Conservation (phyloP, 2,797 vertebrate species). For the Scleropages formosus region DNA sequence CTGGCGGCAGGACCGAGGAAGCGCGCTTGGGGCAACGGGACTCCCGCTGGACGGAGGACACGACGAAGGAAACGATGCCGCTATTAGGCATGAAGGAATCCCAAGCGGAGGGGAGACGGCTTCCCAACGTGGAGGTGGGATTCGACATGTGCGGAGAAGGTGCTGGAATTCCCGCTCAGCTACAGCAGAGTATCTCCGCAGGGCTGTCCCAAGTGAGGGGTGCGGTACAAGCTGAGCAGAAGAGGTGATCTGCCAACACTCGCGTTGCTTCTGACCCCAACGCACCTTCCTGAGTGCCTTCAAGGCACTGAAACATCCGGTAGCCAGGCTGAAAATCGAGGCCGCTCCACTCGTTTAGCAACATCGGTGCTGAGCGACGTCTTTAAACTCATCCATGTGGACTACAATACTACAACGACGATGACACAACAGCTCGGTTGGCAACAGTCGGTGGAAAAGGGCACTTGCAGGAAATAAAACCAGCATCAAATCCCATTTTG, state of each 20-base stretch:
- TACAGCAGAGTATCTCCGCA: too few species aligned
- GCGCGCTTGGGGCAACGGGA: neutral
- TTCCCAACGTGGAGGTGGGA: too few species aligned
- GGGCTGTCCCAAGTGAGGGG: too few species aligned
- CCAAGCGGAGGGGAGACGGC: too few species aligned
- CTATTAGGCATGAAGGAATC: conserved; percentile 35
- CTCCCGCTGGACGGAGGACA: neutral
- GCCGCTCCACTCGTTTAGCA: neutral
- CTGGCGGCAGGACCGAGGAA: neutral
- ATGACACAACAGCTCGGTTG: neutral
- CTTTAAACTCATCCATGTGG: neutral
- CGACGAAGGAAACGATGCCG: too few species aligned
- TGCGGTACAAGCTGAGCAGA: too few species aligned
- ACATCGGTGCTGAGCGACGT: neutral
- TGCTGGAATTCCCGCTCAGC: conserved; percentile 39
- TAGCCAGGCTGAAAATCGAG: neutral
- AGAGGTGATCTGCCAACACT: too few species aligned
- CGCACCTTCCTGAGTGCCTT: neutral
- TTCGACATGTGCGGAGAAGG: too few species aligned
- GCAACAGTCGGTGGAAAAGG: neutral
- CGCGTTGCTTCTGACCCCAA: too few species aligned
- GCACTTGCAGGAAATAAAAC: neutral
- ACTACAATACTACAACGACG: neutral
- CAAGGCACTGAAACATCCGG: neutral
- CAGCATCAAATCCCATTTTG: neutral